phyloP scores from a whole-genome alignment of 2,113 vertebrate species.

The Ptyas mucosa region DNA sequence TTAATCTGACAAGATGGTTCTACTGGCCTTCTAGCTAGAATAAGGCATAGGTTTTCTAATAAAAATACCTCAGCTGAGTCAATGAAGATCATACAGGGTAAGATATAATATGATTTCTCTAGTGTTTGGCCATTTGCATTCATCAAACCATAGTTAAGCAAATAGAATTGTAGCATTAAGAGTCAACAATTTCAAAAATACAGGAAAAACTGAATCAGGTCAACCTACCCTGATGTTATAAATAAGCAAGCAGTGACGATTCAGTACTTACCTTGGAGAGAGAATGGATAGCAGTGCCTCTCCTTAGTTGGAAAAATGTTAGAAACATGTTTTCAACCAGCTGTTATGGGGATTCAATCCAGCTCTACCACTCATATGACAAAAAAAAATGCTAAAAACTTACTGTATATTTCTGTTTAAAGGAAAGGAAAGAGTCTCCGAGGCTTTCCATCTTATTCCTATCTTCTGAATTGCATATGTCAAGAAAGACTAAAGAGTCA shows the following conservation, averaged over 20 bases:
- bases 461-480: background rate
- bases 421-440: background rate
- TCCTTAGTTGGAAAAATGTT: background rate
- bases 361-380: background rate
- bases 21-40: background rate
- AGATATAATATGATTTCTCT: background rate
- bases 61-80: background rate
- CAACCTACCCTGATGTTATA: background rate
- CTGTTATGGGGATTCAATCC: background rate
- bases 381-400: background rate
- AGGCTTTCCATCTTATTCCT: background rate
- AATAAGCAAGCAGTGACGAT: background rate
- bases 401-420: background rate
- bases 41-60: background rate
- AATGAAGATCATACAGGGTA: background rate
- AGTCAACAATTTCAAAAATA: background rate
- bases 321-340: background rate
- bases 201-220: background rate
- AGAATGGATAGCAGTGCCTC: background rate
- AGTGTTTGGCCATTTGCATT: background rate
- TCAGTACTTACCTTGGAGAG: background rate
- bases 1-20: too few species aligned
- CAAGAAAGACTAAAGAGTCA: background rate
- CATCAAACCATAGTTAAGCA: background rate
- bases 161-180: background rate